Evolutionary conservation across 2,797 vertebrate species (phyloP).

Genomic region (Hippoglossus hippoglossus): DNA sequence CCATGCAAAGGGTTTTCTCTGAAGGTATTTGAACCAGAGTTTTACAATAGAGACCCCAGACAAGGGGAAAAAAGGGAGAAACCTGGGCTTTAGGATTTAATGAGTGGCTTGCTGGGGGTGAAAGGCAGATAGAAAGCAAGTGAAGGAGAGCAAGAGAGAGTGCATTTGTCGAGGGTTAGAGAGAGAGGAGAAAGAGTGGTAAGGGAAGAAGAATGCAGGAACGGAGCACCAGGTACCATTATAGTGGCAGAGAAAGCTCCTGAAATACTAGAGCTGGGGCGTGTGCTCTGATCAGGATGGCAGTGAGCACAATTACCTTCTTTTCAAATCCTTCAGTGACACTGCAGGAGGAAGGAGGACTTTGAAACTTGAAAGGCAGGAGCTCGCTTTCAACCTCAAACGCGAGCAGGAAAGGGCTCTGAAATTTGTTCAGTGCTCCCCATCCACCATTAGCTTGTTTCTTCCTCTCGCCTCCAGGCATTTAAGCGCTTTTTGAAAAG

Average conservation of each 20-base stretch:
- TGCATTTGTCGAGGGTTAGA: conserved; percentile 64
- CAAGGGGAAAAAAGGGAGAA: conserved; percentile 84
- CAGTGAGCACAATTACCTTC: conserved; percentile 99
- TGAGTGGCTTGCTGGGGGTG: conserved; percentile 94
- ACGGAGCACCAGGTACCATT: conserved; percentile 95
- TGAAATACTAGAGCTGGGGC: conserved; percentile 99
- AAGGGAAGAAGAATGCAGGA: conserved; percentile 72
- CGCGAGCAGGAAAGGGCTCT: conserved; percentile 99
- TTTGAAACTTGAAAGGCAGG: conserved; percentile 99
- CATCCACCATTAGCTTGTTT: conserved; percentile 99
- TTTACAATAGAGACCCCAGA: conserved; percentile 93
- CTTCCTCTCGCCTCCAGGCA: conserved; percentile 99
- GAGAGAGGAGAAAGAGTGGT: conserved; percentile 57
- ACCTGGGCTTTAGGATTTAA: conserved; percentile 92
- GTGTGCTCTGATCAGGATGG: conserved; percentile 99
- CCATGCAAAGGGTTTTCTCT: conserved; percentile 81
- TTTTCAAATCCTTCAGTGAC: conserved; percentile 99
- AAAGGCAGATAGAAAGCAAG: conserved; percentile 75
- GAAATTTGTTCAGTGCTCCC: conserved; percentile 99
- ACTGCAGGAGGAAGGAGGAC: conserved; percentile 99
- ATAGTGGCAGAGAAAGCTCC: conserved; percentile 97
- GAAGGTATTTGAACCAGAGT: conserved; percentile 91
- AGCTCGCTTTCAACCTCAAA: conserved; percentile 99
- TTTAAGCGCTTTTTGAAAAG: conserved; percentile 99
- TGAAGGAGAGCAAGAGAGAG: conserved; percentile 66